Percentiles rank a stretch among this genome's conserved stretches.
phyloP scores from a whole-genome alignment of 2,888 invertebrate species.

The Limnephilus marmoratus region DNA sequence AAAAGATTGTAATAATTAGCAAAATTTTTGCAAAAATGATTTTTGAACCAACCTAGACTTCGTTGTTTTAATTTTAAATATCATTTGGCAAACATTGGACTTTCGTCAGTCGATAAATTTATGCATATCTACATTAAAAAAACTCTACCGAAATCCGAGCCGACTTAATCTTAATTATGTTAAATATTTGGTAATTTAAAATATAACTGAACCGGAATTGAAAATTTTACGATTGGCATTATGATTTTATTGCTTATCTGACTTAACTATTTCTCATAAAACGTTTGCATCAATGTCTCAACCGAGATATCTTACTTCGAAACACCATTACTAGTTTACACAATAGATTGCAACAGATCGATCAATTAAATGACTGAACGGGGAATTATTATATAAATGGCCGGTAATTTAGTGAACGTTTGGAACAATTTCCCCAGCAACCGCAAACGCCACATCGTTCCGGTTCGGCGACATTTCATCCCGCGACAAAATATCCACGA shows the following conservation, averaged over 20 bases:
- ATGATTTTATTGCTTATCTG: not conserved
- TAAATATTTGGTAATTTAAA: not conserved
- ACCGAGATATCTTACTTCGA: not conserved
- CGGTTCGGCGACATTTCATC: too few species aligned
- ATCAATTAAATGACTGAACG: not conserved
- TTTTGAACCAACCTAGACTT: too few species aligned
- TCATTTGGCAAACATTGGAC: too few species aligned
- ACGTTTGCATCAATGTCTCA: not conserved
- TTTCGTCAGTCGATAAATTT: too few species aligned
- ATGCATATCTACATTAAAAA: too few species aligned
- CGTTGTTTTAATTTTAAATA: too few species aligned
- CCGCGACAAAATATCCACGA: too few species aligned
- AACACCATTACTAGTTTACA: not conserved
- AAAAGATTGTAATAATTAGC: too few species aligned
- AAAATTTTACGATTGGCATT: not conserved
- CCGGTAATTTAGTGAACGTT: not conserved
- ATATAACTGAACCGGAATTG: too few species aligned
- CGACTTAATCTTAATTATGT: not conserved
- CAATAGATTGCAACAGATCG: not conserved
- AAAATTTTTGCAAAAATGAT: too few species aligned
- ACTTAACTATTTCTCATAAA: not conserved
- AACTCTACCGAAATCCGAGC: too few species aligned
- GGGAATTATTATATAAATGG: not conserved
- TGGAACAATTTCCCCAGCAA: not conserved
- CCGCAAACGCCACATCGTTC: too few species aligned